Conservation (phyloP, 2,888 invertebrate genomes). For the Cheilosia vernalis region DNA sequence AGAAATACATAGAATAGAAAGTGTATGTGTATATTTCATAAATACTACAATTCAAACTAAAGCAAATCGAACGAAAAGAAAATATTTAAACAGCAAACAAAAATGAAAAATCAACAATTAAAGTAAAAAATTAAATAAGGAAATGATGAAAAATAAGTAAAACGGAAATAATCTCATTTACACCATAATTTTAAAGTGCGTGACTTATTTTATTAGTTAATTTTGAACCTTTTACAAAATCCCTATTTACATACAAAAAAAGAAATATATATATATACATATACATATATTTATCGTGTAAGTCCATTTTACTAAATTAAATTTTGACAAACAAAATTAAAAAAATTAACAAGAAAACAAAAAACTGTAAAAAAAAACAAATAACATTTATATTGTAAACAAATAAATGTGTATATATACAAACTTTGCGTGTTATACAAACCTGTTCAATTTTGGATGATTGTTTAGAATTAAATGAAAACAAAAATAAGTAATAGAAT, state of each 20-base stretch:
- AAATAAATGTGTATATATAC: conserved; percentile 71
- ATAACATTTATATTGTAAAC: conserved; percentile 62
- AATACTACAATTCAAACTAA: conserved; percentile 38
- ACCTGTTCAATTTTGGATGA: conserved; percentile 76
- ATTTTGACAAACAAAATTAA: conserved; percentile 69
- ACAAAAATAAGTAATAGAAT: conserved; percentile 39
- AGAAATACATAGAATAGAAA: conserved; percentile 30
- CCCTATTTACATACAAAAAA: conserved; percentile 76
- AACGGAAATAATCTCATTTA: conserved; percentile 74
- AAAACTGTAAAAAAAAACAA: conserved; percentile 34
- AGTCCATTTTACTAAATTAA: conserved; percentile 76
- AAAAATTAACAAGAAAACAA: conserved; percentile 41
- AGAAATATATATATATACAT: conserved; percentile 76
- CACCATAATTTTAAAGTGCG: conserved; percentile 75
- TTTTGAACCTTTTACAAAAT: conserved; percentile 77
- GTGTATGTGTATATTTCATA: conserved; percentile 33
- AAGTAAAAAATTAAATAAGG: conserved; percentile 56
- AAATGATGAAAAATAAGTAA: conserved; percentile 63
- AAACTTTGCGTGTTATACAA: conserved; percentile 71
- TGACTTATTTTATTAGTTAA: conserved; percentile 76
- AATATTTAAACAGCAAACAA: conserved; percentile 61
- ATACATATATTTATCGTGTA: conserved; percentile 76
- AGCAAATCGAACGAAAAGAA: conserved; percentile 32
- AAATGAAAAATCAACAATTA: conserved; percentile 56
- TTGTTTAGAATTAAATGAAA: conserved; percentile 63